A percentile compares a stretch with the other conserved stretches of the same genome.
Evolutionary conservation across 2,797 vertebrate species (phyloP).

Genomic region (Perodicticus potto): DNA sequence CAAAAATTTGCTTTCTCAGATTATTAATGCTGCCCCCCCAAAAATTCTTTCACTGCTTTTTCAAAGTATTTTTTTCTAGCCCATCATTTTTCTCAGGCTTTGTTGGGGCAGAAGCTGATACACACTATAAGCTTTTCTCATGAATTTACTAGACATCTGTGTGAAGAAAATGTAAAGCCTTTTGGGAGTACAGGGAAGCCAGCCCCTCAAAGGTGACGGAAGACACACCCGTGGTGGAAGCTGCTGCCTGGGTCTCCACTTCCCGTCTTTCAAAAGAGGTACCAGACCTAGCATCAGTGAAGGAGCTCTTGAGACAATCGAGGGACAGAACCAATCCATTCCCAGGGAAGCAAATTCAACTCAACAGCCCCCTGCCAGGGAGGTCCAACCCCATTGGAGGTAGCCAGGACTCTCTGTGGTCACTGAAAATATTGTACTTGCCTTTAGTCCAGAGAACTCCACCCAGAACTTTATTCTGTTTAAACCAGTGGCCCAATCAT

Average conservation of each 20-base stretch:
- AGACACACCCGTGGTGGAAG: background rate
- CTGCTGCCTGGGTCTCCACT: background rate
- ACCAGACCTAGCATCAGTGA: background rate
- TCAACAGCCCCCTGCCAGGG: background rate
- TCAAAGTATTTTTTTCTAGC: constrained; percentile 55
- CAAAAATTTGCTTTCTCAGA: constrained; percentile 74
- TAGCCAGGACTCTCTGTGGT: background rate
- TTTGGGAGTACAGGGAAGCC: constrained; percentile 42
- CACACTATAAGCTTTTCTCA: background rate
- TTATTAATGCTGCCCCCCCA: background rate
- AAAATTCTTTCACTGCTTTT: constrained; percentile 73
- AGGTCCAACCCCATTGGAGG: background rate
- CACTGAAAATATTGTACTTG: background rate
- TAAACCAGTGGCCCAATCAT: background rate
- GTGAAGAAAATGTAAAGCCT: constrained; percentile 64
- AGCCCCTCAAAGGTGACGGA: background rate
- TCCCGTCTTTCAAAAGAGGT: background rate
- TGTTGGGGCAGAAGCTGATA: constrained; percentile 57
- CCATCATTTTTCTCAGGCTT: constrained; percentile 72
- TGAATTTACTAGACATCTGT: constrained; percentile 55
- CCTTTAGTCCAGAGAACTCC: background rate
- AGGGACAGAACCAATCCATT: background rate
- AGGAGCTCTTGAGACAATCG: background rate
- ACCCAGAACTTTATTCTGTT: background rate
- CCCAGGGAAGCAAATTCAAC: background rate